These are phyloP conservation scores for Octopus sinensis DNA, from an alignment of 1,140 invertebrate genomes.

Conservation along the genomic window DNA sequence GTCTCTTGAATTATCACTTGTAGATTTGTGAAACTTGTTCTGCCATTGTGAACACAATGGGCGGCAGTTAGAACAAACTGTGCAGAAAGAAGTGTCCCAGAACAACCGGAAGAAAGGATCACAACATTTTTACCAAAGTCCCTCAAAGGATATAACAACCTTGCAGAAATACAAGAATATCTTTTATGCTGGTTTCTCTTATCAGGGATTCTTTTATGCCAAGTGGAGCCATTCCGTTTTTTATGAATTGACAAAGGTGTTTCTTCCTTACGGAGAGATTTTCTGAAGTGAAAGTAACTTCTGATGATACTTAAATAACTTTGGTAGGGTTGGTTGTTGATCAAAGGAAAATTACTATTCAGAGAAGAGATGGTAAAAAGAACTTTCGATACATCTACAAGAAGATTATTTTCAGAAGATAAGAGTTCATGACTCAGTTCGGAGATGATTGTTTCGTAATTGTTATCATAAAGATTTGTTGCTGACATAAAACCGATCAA, in stretches of 20 bases:
- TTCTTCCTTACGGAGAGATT: not conserved
- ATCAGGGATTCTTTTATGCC: not conserved
- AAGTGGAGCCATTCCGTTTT: not conserved
- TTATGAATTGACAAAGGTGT: too few species aligned
- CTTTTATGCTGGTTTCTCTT: not conserved
- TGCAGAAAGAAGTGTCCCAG: constrained; percentile 43
- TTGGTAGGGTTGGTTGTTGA: not conserved
- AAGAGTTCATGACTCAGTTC: too few species aligned
- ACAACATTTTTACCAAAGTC: constrained; percentile 32
- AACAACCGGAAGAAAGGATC: constrained; percentile 42
- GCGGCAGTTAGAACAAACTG: constrained; percentile 43
- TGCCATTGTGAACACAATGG: constrained; percentile 44
- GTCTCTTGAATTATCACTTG: constrained; percentile 38
- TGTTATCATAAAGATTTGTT: too few species aligned
- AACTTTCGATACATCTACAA: not conserved
- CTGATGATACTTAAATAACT: not conserved
- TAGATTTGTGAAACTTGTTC: constrained; percentile 30
- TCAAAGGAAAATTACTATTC: not conserved
- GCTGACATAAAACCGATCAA: too few species aligned
- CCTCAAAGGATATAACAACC: not conserved
- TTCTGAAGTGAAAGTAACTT: not conserved
- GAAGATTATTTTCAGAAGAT: too few species aligned
- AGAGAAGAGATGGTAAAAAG: not conserved
- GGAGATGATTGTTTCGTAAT: too few species aligned
- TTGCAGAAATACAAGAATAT: not conserved